Evolutionary conservation across 2,797 vertebrate species (phyloP).

Genomic region (Cossypha heuglini): DNA sequence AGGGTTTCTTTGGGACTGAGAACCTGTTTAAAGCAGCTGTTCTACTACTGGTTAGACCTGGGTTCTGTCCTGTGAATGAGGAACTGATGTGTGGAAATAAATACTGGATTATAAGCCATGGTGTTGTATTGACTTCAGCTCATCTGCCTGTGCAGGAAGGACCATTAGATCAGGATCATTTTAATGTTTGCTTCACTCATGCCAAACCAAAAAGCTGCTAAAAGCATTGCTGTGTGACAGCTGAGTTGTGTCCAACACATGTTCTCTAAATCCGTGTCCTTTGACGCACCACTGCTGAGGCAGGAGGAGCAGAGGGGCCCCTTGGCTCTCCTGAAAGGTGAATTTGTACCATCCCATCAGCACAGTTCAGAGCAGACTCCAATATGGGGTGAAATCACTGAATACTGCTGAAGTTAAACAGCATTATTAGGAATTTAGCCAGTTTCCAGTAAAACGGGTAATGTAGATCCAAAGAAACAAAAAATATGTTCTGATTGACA

Average conservation of each 20-base stretch:
- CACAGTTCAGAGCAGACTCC: neutral
- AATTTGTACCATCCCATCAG: neutral
- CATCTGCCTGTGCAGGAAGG: neutral
- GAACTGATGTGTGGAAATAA: neutral
- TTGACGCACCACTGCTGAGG: neutral
- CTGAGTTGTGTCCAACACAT: fast-evolving
- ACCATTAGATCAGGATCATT: neutral
- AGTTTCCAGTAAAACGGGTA: conserved; percentile 32
- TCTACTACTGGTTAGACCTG: neutral
- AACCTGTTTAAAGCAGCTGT: neutral
- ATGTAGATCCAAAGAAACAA: conserved; percentile 37
- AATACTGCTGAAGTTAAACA: conserved; percentile 40
- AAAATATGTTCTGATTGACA: neutral
- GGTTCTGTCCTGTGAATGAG: neutral
- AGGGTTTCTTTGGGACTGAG: conserved; percentile 4
- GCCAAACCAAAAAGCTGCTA: neutral
- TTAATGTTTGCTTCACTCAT: neutral
- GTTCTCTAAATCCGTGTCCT: neutral
- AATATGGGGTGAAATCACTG: neutral
- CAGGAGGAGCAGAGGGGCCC: neutral
- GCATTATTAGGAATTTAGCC: neutral
- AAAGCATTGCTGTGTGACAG: neutral
- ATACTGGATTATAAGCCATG: neutral
- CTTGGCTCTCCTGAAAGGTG: neutral
- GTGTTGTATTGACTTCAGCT: neutral